phyloP scores from a whole-genome alignment of 2,797 vertebrate species.

The Channa striata region DNA sequence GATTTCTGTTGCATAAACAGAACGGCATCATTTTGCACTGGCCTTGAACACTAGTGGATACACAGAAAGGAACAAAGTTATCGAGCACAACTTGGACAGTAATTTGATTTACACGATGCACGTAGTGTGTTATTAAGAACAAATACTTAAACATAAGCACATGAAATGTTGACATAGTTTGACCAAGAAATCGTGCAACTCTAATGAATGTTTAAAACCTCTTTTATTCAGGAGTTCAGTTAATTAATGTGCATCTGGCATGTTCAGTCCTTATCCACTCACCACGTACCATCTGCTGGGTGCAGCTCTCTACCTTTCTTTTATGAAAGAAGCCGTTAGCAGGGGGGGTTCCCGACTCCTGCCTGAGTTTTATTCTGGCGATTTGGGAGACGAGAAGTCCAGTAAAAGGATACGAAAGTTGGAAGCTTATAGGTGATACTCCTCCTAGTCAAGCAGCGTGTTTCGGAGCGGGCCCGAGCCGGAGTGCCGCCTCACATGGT shows the following conservation, averaged over 20 bases:
- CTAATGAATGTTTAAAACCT: constrained; percentile 40
- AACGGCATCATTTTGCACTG: not conserved
- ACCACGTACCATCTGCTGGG: constrained; percentile 78
- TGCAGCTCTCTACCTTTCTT: constrained; percentile 67
- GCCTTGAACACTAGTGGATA: not conserved
- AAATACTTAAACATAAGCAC: too few relatives aligned
- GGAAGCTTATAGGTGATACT: constrained; percentile 35
- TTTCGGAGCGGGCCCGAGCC: constrained; percentile 15
- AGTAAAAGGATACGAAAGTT: constrained; percentile 16
- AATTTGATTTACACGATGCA: not conserved
- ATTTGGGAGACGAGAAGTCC: constrained; percentile 46
- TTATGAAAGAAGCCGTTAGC: constrained; percentile 74
- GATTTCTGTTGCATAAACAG: constrained; percentile 37
- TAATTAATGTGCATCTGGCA: constrained; percentile 60
- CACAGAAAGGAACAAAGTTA: not conserved
- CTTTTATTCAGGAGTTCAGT: constrained; percentile 51
- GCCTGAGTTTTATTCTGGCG: constrained; percentile 43
- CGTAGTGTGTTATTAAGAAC: constrained; percentile 1
- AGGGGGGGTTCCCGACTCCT: constrained; percentile 74
- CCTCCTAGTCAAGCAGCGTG: constrained; percentile 26
- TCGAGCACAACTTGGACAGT: not conserved
- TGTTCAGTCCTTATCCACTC: constrained; percentile 68
- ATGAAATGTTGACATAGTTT: not conserved
- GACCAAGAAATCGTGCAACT: constrained; percentile 9
- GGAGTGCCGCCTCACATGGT: constrained; percentile 31